Conservation (phyloP, 2,113 vertebrate species). For the Piprites chloris region DNA sequence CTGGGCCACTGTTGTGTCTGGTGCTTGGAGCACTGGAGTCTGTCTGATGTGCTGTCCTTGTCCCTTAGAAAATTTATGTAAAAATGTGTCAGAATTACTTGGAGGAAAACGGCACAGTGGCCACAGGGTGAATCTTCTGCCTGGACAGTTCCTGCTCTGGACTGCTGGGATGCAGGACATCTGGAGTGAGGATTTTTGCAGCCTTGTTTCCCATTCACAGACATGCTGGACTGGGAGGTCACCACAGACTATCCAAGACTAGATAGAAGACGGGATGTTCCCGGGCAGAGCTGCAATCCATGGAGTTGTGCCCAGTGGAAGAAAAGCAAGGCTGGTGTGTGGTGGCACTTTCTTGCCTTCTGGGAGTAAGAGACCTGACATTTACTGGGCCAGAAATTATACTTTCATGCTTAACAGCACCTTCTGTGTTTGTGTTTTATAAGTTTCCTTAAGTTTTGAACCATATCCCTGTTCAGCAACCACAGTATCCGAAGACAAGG, state of each 20-base stretch:
- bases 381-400: neutral
- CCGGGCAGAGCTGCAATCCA: neutral
- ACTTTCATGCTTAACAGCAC: neutral
- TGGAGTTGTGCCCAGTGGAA: neutral
- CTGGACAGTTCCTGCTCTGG: neutral
- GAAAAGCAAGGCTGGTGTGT: neutral
- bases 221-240: neutral
- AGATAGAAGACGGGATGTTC: neutral
- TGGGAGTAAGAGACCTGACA: neutral
- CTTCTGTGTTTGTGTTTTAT: neutral
- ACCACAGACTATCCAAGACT: neutral
- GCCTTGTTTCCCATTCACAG: neutral
- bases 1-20: neutral
- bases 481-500: neutral
- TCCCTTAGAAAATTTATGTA: neutral
- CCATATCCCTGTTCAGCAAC: neutral
- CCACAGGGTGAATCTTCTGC: neutral
- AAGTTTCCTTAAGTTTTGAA: neutral
- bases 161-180: neutral
- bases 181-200: neutral
- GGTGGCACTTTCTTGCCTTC: neutral
- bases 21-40: neutral
- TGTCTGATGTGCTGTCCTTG: neutral
- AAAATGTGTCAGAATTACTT: neutral
- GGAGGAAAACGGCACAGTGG: neutral